Conservation (phyloP, 2,888 invertebrate species). For the Bibio marci region DNA sequence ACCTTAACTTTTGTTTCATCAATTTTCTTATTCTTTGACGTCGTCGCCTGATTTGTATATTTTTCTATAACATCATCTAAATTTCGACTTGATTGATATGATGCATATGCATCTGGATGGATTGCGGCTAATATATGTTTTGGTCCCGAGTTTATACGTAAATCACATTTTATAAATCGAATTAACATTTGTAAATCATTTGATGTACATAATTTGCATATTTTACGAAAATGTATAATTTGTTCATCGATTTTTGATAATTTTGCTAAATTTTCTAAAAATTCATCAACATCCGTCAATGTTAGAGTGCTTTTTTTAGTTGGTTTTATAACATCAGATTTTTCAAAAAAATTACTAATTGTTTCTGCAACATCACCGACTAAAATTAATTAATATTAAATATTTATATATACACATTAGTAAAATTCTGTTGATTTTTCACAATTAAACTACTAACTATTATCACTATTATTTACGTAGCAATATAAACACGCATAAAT, state of each 20-base stretch:
- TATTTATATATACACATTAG: too few species aligned
- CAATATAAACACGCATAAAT: neutral
- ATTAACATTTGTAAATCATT: constrained; percentile 71
- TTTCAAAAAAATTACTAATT: constrained; percentile 55
- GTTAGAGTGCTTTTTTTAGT: constrained; percentile 49
- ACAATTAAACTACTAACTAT: neutral
- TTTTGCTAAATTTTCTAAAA: constrained; percentile 53
- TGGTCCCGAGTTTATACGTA: constrained; percentile 82
- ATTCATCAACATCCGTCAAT: constrained; percentile 58
- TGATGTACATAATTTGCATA: constrained; percentile 57
- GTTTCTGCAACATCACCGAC: constrained; percentile 74
- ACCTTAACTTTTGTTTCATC: too few species aligned
- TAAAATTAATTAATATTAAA: constrained; percentile 2
- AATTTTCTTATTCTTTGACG: too few species aligned
- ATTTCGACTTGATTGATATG: constrained; percentile 74
- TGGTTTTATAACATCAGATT: constrained; percentile 40
- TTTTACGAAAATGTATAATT: constrained; percentile 50
- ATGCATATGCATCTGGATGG: constrained; percentile 71
- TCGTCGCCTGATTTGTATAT: too few species aligned
- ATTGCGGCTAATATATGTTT: constrained; percentile 83
- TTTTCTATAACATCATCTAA: constrained; percentile 54
- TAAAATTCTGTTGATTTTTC: too few species aligned
- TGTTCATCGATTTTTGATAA: constrained; percentile 82
- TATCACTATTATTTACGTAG: neutral
- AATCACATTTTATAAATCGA: constrained; percentile 76